A percentile compares a stretch with the other conserved stretches of the same genome.
These are phyloP conservation scores for Danio kyathit DNA, from an alignment of 2,797 vertebrate species.

Conservation along the genomic window DNA sequence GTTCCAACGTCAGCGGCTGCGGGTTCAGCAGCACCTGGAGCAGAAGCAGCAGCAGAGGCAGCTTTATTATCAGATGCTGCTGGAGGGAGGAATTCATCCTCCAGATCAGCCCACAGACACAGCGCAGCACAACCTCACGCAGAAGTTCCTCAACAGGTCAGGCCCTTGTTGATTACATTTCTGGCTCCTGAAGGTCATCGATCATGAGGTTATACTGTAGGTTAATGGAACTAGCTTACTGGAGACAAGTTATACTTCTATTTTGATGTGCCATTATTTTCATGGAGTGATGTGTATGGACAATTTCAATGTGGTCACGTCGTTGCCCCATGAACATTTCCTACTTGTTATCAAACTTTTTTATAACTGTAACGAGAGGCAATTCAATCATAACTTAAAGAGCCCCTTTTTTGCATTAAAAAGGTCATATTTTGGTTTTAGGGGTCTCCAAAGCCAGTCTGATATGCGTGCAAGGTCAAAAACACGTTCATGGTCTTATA, in stretches of 20 bases:
- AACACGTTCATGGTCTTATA: no score
- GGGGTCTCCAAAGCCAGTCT: no score
- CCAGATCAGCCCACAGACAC: slow-evolving; percentile 80
- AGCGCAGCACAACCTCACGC: slow-evolving; percentile 91
- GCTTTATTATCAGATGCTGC: slow-evolving; percentile 96
- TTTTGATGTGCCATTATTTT: neutral
- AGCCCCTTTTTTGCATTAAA: no score
- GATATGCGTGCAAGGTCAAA: no score
- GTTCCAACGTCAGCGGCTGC: slow-evolving; percentile 92
- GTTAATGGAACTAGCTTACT: neutral
- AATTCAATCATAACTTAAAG: no score
- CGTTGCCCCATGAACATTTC: no score
- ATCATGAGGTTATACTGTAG: neutral
- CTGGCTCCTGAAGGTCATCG: neutral
- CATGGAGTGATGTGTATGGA: no score
- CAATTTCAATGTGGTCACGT: no score
- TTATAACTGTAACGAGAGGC: no score
- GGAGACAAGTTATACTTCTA: neutral
- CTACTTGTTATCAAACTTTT: no score
- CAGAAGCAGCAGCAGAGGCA: slow-evolving; percentile 96
- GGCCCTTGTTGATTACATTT: slow-evolving; percentile 14
- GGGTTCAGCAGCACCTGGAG: slow-evolving; percentile 96
- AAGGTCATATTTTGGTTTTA: no score
- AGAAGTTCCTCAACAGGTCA: slow-evolving; percentile 93
- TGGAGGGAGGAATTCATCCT: slow-evolving; percentile 95